These are phyloP conservation scores for Leucania comma DNA, from an alignment of 2,888 invertebrate species.

Conservation along the genomic window DNA sequence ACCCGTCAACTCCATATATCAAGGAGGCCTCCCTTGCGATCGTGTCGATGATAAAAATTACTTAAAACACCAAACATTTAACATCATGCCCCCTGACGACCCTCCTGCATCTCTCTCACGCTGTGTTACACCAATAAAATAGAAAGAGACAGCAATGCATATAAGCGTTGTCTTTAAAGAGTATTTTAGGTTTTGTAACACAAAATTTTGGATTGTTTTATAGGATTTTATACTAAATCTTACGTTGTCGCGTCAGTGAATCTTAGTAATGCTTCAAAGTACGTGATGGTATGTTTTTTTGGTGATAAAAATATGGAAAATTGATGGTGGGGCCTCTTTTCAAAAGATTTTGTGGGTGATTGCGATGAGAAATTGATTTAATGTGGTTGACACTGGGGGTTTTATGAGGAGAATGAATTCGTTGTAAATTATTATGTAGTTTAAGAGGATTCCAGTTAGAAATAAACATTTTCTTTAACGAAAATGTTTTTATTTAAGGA, in stretches of 20 bases:
- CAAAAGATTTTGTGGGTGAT: slow-evolving; percentile 70
- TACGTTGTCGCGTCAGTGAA: slow-evolving; percentile 80
- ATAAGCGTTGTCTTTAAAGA: slow-evolving; percentile 62
- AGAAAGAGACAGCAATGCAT: slow-evolving; percentile 66
- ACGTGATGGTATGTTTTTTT: slow-evolving; percentile 80
- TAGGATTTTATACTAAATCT: slow-evolving; percentile 77
- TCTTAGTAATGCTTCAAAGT: slow-evolving; percentile 81
- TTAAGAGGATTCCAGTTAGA: slow-evolving; percentile 9
- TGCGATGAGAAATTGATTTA: slow-evolving; percentile 75
- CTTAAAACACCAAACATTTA: slow-evolving; percentile 90
- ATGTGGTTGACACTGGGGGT: slow-evolving; percentile 48
- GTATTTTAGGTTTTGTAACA: slow-evolving; percentile 71
- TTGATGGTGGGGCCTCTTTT: slow-evolving; percentile 74
- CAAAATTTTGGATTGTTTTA: slow-evolving; percentile 69
- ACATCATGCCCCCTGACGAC: slow-evolving; percentile 81
- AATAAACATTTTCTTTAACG: neutral
- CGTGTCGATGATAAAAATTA: slow-evolving; percentile 90
- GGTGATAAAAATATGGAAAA: slow-evolving; percentile 82
- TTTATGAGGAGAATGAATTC: slow-evolving; percentile 35
- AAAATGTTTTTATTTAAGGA: neutral
- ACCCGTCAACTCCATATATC: slow-evolving; percentile 87
- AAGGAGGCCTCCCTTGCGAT: slow-evolving; percentile 86
- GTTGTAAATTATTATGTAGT: slow-evolving; percentile 46
- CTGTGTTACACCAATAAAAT: slow-evolving; percentile 49
- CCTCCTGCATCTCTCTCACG: slow-evolving; percentile 74